Evolutionary conservation across 2,797 vertebrate genomes (phyloP), one percentile per base, ranked within the genome.

Genomic region (Adelosebastes latens): DNA sequence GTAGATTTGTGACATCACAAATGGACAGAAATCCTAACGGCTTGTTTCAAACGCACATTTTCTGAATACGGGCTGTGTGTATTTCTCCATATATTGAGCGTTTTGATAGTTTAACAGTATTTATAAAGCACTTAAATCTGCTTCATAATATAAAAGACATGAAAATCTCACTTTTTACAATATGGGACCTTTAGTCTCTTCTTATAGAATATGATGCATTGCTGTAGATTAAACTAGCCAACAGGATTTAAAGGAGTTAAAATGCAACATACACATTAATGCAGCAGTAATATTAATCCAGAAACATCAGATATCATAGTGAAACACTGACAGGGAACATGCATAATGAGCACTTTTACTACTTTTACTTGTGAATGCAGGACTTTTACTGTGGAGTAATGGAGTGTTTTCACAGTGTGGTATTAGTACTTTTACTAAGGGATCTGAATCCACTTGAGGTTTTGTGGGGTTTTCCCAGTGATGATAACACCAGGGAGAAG

Each of bases 401-500:
- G 22, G 22, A 56, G 53, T 56, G 22, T 56, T 24, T 13, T 25
- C 22, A 24, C 22, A 24, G 6, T n/a, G 18, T 31, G 27, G 58
- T 60, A 11, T 60, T 10, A 18, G 58, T 1, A 36, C 59, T 60
- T 31, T 31, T 31, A n/a, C 31, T 18, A 22, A 36, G 22, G 18
- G 32, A 3, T 36, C 20, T 36, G 32, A 36, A 36, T 22, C 11
- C 60, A 24, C 24, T 27, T 2, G 65, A 25, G 68, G 12, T 65
- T 24, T 68, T 63, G 22, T 25, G 71, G 75, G 72, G 61, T 39
- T 82, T 77, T 68, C 69, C 75, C 67, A 39, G 39, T 42, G 53
- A 56, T 42, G 76, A 80, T n/a, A 53, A 76, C 56, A 55, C 32
- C 18, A 61, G 42, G 42, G 27, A 42, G 62, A n/a, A 31, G 36